phyloP scores from a whole-genome alignment of 2,888 invertebrate species.

The Coenonympha glycerion region DNA sequence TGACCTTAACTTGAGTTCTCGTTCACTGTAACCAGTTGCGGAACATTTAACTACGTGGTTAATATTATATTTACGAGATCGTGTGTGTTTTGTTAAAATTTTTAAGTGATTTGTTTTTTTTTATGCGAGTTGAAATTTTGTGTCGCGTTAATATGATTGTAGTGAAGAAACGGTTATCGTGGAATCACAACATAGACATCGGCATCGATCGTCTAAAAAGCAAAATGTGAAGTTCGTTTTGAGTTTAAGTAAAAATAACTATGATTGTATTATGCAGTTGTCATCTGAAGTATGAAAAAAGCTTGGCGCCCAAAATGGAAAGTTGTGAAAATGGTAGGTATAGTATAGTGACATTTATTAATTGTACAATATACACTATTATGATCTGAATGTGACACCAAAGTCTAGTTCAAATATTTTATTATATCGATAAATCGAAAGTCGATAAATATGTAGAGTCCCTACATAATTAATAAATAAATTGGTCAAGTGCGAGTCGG shows the following conservation, averaged over 20 bases:
- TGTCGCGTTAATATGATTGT: too few relatives aligned
- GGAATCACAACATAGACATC: too few relatives aligned
- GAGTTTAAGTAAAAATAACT: neutral
- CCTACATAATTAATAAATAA: too few relatives aligned
- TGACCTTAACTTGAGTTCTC: constrained; percentile 29
- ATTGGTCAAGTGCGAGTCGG: too few relatives aligned
- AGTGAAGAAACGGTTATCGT: too few relatives aligned
- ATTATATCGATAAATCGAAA: too few relatives aligned
- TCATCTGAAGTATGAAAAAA: constrained; percentile 22
- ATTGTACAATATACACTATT: too few relatives aligned
- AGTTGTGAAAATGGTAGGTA: constrained; percentile 60
- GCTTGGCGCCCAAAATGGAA: constrained; percentile 46
- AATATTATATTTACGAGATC: neutral
- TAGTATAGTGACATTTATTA: constrained; percentile 22
- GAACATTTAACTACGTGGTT: neutral
- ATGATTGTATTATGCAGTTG: constrained; percentile 5
- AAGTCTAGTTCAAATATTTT: too few relatives aligned
- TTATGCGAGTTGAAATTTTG: too few relatives aligned
- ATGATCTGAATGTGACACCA: too few relatives aligned
- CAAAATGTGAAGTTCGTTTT: neutral
- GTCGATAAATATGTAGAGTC: too few relatives aligned
- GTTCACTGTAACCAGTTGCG: neutral
- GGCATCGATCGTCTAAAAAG: too few relatives aligned
- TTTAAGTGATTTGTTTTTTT: neutral
- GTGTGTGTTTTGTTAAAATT: neutral